These are phyloP conservation scores for Lasiommata megera DNA, from an alignment of 2,888 invertebrate genomes.

Conservation along the genomic window DNA sequence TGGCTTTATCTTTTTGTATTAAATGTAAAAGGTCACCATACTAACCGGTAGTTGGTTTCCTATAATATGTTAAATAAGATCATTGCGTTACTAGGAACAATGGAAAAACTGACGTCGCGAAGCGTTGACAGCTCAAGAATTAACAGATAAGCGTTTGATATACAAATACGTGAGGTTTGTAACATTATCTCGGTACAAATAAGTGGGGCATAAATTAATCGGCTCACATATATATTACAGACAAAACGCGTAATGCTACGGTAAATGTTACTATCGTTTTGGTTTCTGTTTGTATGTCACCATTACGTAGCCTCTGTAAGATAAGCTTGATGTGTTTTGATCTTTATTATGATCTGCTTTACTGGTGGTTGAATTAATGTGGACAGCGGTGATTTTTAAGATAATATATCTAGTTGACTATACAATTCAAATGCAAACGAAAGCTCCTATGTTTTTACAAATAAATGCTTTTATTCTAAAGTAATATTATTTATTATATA, in stretches of 20 bases:
- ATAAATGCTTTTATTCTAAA: too few species aligned
- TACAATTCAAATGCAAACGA: too few species aligned
- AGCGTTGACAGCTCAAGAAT: slow-evolving; percentile 73
- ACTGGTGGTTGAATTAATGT: slow-evolving; percentile 23
- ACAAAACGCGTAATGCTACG: slow-evolving; percentile 68
- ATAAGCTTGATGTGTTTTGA: slow-evolving; percentile 33
- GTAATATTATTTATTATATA: too few species aligned
- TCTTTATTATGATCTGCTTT: slow-evolving; percentile 30
- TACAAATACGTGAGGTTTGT: slow-evolving; percentile 70
- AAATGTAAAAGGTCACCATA: too few species aligned
- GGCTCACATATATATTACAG: slow-evolving; percentile 57
- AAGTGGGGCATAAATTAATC: slow-evolving; percentile 74
- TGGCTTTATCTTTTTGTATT: background rate
- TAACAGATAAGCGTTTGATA: slow-evolving; percentile 77
- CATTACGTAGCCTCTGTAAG: slow-evolving; percentile 53
- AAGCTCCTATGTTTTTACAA: too few species aligned
- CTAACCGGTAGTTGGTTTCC: slow-evolving; percentile 6
- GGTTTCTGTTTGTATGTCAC: slow-evolving; percentile 57
- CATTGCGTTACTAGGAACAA: background rate
- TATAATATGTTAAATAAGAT: slow-evolving; percentile 13
- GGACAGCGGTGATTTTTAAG: background rate
- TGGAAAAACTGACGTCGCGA: slow-evolving; percentile 22
- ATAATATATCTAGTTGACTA: background rate
- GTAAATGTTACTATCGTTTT: slow-evolving; percentile 72
- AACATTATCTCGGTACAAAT: slow-evolving; percentile 71